Evolutionary conservation across 2,888 invertebrate genomes (phyloP), one percentile per base, ranked within the genome.

Genomic region (Anarsia innoxiella): DNA sequence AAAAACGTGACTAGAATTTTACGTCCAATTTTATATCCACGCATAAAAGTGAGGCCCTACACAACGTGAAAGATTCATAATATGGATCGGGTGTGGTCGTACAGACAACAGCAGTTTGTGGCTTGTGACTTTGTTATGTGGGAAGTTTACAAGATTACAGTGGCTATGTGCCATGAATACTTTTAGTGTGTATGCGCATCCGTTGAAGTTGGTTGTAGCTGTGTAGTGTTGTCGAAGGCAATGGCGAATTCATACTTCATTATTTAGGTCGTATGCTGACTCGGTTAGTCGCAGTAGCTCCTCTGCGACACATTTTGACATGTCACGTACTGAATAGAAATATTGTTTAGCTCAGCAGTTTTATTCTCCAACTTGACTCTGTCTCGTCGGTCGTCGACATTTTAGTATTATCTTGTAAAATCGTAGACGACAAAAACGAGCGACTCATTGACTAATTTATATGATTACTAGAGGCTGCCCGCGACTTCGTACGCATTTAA

Each of bases 1-100:
- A 49, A 37, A 46, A 42, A 70, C 76, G 80, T 78, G 78, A 63
- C 71, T 58, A 36, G 74, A 77, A 75, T 80, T 74, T 75, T 68
- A 74, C 61, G 66, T 55, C 39, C 66, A 62, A 69, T 75, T 80
- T 79, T 78, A 78, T 74, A 71, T 51, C 59, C 57, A 40, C 46
- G 59, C 69, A 62, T 79, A 76, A 79, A 78, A 75, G 71, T 60
- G 59, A 49, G 62, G 53, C 47, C 51, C 48, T 47, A 53, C 48
- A 45, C 41, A 51, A 66, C 61, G 69, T 75, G 68, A 70, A 75
- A 73, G 69, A 76, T 76, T 74, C 73, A 76, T 74, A 73, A 70
- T 58, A 63, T 47, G 47, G 40, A 51, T 49, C 46, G 45, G 46
- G 42, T 45, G 51, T 59, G 54, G 36, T 41, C 44, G 62, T 60